Evolutionary conservation across 2,888 invertebrate genomes (phyloP).

Genomic region (Megastigmus dorsalis): DNA sequence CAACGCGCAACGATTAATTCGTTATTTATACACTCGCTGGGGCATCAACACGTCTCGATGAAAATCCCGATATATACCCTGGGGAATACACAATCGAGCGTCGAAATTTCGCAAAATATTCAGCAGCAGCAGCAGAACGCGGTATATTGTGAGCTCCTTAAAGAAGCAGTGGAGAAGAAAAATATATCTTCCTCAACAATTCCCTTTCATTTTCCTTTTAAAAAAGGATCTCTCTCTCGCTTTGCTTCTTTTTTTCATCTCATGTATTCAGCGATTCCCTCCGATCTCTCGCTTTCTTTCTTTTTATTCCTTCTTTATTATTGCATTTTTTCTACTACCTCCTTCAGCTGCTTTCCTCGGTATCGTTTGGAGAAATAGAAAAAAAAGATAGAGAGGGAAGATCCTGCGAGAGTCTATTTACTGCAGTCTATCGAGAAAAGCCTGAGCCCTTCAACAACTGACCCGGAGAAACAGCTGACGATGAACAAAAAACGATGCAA

Average conservation of each 20-base stretch:
- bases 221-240: conserved; percentile 14
- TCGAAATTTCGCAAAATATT: neutral
- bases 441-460: conserved; percentile 21
- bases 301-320: conserved; percentile 40
- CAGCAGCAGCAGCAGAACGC: no score
- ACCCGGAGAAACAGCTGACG: neutral
- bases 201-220: conserved; percentile 20
- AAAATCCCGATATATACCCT: conserved; percentile 25
- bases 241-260: neutral
- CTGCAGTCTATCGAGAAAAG: conserved; percentile 39
- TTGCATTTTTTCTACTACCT: conserved; percentile 35
- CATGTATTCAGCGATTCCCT: neutral
- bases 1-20: no score
- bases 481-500: neutral
- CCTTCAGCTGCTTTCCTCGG: conserved; percentile 2
- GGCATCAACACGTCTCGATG: neutral
- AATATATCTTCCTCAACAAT: conserved; percentile 19
- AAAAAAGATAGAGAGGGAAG: neutral
- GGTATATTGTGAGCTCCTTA: no score
- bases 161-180: neutral
- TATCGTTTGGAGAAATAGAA: conserved; percentile 15
- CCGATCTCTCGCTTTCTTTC: neutral
- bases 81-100: no score
- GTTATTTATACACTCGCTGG: no score
- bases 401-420: conserved; percentile 40